Percentiles rank a stretch among this genome's conserved stretches.
Conservation (phyloP, 2,113 vertebrate species). For the Heteronetta atricapilla region DNA sequence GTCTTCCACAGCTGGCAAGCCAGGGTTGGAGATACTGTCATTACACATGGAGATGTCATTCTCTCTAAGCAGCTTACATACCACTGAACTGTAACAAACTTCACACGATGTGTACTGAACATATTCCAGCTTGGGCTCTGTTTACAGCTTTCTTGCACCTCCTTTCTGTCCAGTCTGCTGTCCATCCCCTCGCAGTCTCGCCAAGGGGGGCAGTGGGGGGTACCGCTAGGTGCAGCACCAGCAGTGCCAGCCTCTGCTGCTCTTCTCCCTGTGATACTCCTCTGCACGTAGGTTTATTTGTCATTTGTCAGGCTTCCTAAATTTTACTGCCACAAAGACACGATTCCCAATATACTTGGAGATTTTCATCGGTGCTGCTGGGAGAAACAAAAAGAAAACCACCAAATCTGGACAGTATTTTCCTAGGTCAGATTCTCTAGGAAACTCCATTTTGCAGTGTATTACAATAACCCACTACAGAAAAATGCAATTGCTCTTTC, state of each 20-base stretch:
- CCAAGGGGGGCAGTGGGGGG: rapidly evolving
- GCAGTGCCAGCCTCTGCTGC: background rate
- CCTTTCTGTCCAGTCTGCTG: background rate
- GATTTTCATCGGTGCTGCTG: background rate
- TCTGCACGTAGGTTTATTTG: background rate
- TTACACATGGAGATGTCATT: background rate
- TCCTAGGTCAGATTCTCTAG: background rate
- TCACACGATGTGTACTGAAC: background rate
- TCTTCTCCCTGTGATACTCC: background rate
- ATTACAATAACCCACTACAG: background rate
- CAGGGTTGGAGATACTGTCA: background rate
- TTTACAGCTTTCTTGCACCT: background rate
- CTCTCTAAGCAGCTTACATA: background rate
- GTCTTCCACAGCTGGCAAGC: background rate
- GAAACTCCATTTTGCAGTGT: background rate
- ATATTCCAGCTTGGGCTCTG: background rate
- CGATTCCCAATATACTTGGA: background rate
- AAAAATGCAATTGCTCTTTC: background rate
- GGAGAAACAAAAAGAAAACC: background rate
- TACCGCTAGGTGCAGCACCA: background rate
- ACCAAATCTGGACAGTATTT: background rate
- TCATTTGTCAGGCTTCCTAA: background rate
- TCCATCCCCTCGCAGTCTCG: background rate
- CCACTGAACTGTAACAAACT: background rate
- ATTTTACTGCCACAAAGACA: background rate